Conservation (phyloP, 1,140 invertebrate species). For the Nymphalis io region DNA sequence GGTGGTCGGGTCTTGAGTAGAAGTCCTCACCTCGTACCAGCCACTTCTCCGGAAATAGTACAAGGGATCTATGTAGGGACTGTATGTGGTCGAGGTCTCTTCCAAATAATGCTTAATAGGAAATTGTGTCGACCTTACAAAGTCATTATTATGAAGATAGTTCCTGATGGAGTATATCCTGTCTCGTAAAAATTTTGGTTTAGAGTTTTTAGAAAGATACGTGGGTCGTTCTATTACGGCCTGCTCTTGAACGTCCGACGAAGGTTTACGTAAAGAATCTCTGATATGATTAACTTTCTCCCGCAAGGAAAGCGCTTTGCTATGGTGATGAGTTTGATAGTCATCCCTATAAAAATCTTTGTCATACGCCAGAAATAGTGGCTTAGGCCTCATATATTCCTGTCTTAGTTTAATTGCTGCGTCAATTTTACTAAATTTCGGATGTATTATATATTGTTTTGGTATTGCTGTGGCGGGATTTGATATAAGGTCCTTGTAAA, state of each 20-base stretch:
- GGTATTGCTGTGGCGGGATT: conserved; percentile 9
- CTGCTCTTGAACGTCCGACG: not conserved
- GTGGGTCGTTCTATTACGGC: conserved; percentile 33
- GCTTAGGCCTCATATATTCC: conserved; percentile 40
- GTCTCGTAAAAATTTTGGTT: conserved; percentile 50
- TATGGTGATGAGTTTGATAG: conserved; percentile 29
- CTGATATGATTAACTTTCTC: conserved; percentile 45
- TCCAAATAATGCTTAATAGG: not conserved
- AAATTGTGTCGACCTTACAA: conserved; percentile 14
- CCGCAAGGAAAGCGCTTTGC: conserved; percentile 34
- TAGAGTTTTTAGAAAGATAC: conserved; percentile 33
- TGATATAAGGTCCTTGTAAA: not conserved
- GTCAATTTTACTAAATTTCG: conserved; percentile 43
- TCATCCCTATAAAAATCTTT: conserved; percentile 46
- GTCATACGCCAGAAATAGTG: conserved; percentile 32
- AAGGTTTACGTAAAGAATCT: conserved; percentile 26
- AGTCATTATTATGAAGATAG: conserved; percentile 42
- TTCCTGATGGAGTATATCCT: conserved; percentile 54
- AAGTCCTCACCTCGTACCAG: conserved; percentile 27
- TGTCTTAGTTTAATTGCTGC: conserved; percentile 20
- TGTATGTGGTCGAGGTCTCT: conserved; percentile 10
- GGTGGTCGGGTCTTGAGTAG: conserved; percentile 20
- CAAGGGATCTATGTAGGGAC: conserved; percentile 27
- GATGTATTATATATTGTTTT: conserved; percentile 40
- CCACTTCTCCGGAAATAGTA: conserved; percentile 31